These are phyloP conservation scores for Garrulus glandarius DNA, from an alignment of 2,797 vertebrate genomes.

Conservation along the genomic window DNA sequence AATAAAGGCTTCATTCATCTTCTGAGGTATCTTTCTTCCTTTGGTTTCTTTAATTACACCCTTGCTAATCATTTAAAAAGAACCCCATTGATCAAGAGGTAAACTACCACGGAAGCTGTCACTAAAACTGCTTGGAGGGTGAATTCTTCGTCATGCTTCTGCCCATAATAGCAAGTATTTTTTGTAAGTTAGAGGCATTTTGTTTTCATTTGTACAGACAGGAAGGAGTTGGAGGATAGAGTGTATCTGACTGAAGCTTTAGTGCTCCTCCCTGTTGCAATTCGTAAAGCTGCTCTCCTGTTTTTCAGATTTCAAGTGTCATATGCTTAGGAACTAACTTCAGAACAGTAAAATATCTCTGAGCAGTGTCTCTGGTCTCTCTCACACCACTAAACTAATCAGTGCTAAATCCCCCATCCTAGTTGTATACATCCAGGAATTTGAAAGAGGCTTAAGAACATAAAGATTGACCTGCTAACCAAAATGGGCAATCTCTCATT, in stretches of 20 bases:
- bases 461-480: not conserved
- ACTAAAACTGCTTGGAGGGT: not conserved
- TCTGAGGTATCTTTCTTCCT: not conserved
- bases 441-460: conserved; percentile 32
- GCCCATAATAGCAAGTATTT: not conserved
- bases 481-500: not conserved
- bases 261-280: not conserved
- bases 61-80: not conserved
- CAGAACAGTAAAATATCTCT: not conserved
- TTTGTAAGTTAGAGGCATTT: not conserved
- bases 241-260: not conserved
- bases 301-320: not conserved
- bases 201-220: not conserved
- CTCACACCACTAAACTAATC: not conserved
- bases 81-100: not conserved
- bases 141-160: not conserved
- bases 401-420: not conserved
- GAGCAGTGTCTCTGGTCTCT: not conserved
- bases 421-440: not conserved
- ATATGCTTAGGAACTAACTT: not conserved
- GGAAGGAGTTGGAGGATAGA: not conserved
- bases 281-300: not conserved
- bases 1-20: not conserved
- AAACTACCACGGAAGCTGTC: not conserved
- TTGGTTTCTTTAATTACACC: not conserved